Percentiles rank a stretch among this genome's conserved stretches.
Conservation (phyloP, 2,113 vertebrate species). For the Calyptommatus sinebrachiatus region DNA sequence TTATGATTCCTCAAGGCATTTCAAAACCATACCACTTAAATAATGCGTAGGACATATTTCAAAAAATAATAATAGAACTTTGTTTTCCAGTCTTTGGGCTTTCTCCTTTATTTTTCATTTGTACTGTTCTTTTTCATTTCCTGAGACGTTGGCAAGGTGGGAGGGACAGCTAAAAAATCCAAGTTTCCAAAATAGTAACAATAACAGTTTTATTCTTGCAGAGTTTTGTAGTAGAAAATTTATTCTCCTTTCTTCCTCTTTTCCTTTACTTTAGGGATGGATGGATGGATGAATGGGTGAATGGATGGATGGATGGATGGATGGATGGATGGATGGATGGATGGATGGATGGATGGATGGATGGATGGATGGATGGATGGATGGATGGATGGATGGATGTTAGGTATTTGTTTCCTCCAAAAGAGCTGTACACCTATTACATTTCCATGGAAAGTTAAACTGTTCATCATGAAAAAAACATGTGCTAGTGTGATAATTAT, state of each 20-base stretch:
- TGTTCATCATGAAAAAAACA: neutral
- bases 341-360: slow-evolving; percentile 39
- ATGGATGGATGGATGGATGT: neutral
- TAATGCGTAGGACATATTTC: slow-evolving; percentile 52
- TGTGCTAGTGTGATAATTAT: neutral
- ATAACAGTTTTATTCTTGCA: slow-evolving; percentile 20
- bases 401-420: neutral
- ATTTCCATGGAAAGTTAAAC: neutral
- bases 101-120: slow-evolving; percentile 44
- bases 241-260: neutral
- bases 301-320: slow-evolving; percentile 39
- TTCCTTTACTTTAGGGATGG: neutral
- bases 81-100: slow-evolving; percentile 40
- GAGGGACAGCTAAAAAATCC: neutral
- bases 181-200: slow-evolving; percentile 30
- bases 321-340: slow-evolving; percentile 35
- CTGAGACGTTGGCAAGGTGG: neutral
- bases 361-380: slow-evolving; percentile 27
- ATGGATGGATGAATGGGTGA: slow-evolving; percentile 29
- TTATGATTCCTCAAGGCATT: slow-evolving; percentile 66
- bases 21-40: slow-evolving; percentile 58
- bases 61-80: slow-evolving; percentile 55
- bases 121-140: slow-evolving; percentile 27
- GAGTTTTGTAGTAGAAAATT: neutral
- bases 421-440: neutral